phyloP scores from a whole-genome alignment of 2,888 invertebrate species.

The Hirtodrosophila duncani region DNA sequence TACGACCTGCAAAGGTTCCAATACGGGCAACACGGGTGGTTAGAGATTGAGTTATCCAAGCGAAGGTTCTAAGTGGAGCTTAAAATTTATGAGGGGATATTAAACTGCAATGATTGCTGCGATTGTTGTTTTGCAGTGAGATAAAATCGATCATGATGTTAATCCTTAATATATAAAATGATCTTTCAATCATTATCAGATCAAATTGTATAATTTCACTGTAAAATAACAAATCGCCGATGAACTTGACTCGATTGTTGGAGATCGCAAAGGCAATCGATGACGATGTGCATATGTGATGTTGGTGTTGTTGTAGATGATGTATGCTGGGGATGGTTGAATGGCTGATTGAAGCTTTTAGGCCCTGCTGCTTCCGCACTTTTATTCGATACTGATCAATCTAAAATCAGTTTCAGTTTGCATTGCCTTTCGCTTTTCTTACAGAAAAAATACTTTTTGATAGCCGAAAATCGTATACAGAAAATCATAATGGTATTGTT shows the following conservation, averaged over 20 bases:
- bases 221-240: slow-evolving; percentile 16
- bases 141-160: too few relatives aligned
- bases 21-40: not conserved
- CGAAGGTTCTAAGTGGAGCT: not conserved
- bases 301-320: slow-evolving; percentile 8
- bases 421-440: slow-evolving; percentile 26
- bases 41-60: slow-evolving; percentile 3
- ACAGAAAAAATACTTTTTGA: slow-evolving; percentile 20
- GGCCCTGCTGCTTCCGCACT: slow-evolving; percentile 28
- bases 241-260: not conserved
- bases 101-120: not conserved
- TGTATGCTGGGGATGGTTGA: slow-evolving; percentile 10
- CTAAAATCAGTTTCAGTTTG: slow-evolving; percentile 76
- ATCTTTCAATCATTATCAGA: slow-evolving; percentile 2
- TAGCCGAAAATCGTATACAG: slow-evolving; percentile 48
- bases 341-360: slow-evolving; percentile 17
- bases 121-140: too few relatives aligned
- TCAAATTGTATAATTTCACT: not conserved
- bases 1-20: slow-evolving; percentile 85
- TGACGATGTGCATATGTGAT: not conserved
- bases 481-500: slow-evolving; percentile 15
- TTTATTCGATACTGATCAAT: slow-evolving; percentile 79
- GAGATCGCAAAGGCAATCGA: too few relatives aligned
- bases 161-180: too few relatives aligned
- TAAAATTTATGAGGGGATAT: not conserved